Evolutionary conservation across 2,113 vertebrate species (phyloP), one percentile per base, ranked within the genome.

Genomic region (Phylloscopus trochiloides): DNA sequence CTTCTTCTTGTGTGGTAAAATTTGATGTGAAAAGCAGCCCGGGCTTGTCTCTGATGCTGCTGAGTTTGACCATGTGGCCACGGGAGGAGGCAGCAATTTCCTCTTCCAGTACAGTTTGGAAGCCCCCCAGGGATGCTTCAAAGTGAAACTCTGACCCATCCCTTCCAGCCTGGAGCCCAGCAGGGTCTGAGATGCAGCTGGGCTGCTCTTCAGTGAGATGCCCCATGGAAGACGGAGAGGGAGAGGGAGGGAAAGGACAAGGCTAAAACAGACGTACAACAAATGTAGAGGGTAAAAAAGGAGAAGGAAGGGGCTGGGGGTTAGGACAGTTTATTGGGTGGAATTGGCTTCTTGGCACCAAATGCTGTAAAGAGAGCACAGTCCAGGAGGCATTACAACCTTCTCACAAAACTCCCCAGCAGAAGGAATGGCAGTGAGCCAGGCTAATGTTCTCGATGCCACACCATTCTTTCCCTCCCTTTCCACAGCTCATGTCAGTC

Each of bases 41-140:
- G 9, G 54, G 51, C n/a, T 83, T 77, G 21, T 51, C 28, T 76
- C 66, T 80, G 79, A 36, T 73, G 67, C 55, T 76, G 71, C 51
- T 86, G 59, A 88, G 31, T 89, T 93, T 94, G 87, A 51, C 88
- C 78, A 70, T 63, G 81, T 86, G 95, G 85, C 88, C 92, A 13
- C 31, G 17, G 55, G 55, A 82, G 82, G 47, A 88, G 78, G 78
- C 78, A 92, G 78, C 79, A 94, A 94, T 96, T 97, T 97, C 90
- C 96, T 94, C 72, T 82, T 50, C 31, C 70, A 14, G n/a, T 65
- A 32, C 52, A 65, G 43, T 58, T 48, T 42, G 0, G 8, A 83
- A 96, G 75, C 59, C 79, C 92, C 88, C 79, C 74, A 67, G 93
- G 4, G 71, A 83, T 29, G 88, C 92, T 96, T 96, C 95, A 96